Evolutionary conservation across 2,888 invertebrate genomes (phyloP), one percentile per base, ranked within the genome.

Genomic region (Orchesellides sinensis): DNA sequence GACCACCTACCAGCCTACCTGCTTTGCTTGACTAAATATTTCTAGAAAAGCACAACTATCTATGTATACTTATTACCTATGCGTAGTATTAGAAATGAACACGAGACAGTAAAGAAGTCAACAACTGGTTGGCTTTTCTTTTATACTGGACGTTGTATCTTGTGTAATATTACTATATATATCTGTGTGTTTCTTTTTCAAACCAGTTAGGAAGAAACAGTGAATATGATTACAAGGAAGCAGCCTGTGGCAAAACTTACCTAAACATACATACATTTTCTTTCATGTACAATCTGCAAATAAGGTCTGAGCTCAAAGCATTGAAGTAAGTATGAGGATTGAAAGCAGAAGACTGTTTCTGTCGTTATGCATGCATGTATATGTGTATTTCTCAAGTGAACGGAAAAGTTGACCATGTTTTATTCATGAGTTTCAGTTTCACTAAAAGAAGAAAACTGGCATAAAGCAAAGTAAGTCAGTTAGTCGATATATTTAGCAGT

Each of bases 361-460:
- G 21, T 40, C 68, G 6, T 49, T 10, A 14, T 54, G 21, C n/a
- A n/a, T n/a, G n/a, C n/a, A n/a, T 54, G 17, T 32, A 17, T 45
- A 35, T 35, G n/a, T 75, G 10, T 40, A 59, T 47, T 73, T 56
- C 80, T 66, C 73, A 73, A 80, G 73, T 68, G 80, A 68, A 73
- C 66, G 72, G 73, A 73, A 80, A 73, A 80, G 68, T 73, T 80
- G 80, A 80, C 80, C 80, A 80, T 80, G 80, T 80, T 73, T 80
- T 80, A 80, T 80, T 80, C 80, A 80, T 80, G 80, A 80, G 80
- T 72, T 80, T 80, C 80, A 80, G 73, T 80, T 80, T 73, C 80
- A 80, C 23, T 25, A 61, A n/a, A n/a, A 25, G 35, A 65, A 73
- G 73, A 79, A 79, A 72, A 69, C 70, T 72, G 65, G 72, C 61